Evolutionary conservation across 2,888 invertebrate species (phyloP).

Genomic region (Hybos culiciformis): DNA sequence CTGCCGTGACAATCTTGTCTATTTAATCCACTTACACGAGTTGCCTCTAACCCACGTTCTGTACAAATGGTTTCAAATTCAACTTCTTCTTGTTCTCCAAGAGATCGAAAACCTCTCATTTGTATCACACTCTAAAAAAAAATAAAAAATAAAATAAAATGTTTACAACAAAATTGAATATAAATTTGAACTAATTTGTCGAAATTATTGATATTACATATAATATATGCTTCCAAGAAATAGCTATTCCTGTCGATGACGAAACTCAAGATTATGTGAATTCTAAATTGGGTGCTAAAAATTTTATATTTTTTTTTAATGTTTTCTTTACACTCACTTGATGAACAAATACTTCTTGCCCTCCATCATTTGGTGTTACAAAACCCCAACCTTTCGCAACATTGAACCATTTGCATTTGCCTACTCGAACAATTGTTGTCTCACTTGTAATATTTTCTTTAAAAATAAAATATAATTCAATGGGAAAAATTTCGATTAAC

Average conservation of each 20-base stretch:
- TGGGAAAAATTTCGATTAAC: too few species aligned
- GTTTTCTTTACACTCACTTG: conserved; percentile 47
- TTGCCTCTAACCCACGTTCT: conserved; percentile 77
- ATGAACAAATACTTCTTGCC: conserved; percentile 86
- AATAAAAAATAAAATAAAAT: conserved; percentile 6
- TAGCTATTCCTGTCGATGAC: neutral
- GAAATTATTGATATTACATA: neutral
- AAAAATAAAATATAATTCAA: conserved; percentile 12
- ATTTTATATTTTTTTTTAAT: too few species aligned
- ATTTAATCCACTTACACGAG: conserved; percentile 65
- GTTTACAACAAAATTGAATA: neutral
- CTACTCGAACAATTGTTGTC: conserved; percentile 45
- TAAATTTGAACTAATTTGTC: conserved; percentile 1
- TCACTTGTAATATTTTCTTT: conserved; percentile 23
- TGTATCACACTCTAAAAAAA: conserved; percentile 74
- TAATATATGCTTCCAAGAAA: too few species aligned
- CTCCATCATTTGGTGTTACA: conserved; percentile 78
- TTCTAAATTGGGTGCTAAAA: too few species aligned
- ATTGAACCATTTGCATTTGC: conserved; percentile 91
- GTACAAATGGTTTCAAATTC: conserved; percentile 77
- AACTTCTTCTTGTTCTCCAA: conserved; percentile 78
- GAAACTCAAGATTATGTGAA: neutral
- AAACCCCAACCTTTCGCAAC: conserved; percentile 93
- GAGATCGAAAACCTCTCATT: conserved; percentile 73
- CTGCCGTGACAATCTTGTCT: conserved; percentile 69